These are phyloP conservation scores for Bucco capensis DNA, from an alignment of 2,113 vertebrate species.

Conservation along the genomic window DNA sequence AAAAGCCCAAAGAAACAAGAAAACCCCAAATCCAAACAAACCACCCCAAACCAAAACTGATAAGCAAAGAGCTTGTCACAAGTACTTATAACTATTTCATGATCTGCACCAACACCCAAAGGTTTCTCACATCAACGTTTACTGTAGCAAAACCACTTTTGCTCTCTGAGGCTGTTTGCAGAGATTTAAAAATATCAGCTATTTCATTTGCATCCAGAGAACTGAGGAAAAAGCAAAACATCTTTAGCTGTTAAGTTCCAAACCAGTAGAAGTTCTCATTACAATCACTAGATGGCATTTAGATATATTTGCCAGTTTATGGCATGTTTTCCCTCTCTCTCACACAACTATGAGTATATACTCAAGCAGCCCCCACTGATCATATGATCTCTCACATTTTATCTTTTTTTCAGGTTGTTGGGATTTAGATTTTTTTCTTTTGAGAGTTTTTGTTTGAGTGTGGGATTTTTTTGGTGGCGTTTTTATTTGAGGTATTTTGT, in stretches of 20 bases:
- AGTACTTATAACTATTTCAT: background rate
- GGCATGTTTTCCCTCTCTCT: background rate
- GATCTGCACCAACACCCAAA: background rate
- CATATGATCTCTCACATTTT: background rate
- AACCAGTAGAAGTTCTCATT: background rate
- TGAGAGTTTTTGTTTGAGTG: background rate
- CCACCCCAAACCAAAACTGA: background rate
- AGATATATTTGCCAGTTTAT: background rate
- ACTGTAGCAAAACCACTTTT: background rate
- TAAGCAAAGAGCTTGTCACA: background rate
- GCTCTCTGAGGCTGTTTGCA: background rate
- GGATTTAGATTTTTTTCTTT: background rate
- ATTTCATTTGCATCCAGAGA: background rate
- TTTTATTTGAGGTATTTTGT: background rate
- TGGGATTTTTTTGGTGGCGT: background rate
- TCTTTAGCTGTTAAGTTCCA: background rate
- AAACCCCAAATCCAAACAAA: background rate
- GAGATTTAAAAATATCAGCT: background rate
- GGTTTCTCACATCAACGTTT: background rate
- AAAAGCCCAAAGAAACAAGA: background rate
- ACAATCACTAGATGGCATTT: background rate
- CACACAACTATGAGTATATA: background rate
- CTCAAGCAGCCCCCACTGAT: background rate
- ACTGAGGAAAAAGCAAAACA: background rate
- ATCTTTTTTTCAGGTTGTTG: background rate